phyloP scores from a whole-genome alignment of 2,888 invertebrate species.

The Clitarchus hookeri region DNA sequence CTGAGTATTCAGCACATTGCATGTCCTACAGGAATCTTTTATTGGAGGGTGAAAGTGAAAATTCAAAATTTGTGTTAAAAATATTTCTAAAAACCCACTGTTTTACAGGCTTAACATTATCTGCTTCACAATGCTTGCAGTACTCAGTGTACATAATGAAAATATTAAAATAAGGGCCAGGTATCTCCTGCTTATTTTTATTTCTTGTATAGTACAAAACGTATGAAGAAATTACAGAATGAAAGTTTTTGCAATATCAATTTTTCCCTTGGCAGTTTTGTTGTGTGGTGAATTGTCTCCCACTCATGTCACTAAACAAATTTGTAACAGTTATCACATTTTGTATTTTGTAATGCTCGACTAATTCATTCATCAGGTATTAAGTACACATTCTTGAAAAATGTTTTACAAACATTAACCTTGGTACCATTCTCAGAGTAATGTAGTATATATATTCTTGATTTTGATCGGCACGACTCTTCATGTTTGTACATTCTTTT shows the following conservation, averaged over 20 bases:
- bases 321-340: background rate
- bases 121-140: too few relatives aligned
- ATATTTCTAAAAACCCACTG: too few relatives aligned
- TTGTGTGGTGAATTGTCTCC: background rate
- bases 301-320: background rate
- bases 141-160: too few relatives aligned
- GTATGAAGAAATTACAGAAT: background rate
- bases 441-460: background rate
- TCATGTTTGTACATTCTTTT: background rate
- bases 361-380: background rate
- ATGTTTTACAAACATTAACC: background rate
- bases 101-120: too few relatives aligned
- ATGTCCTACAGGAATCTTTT: too few relatives aligned
- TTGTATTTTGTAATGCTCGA: background rate
- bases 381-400: background rate
- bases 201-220: background rate
- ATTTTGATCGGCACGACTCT: background rate
- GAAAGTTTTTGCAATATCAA: background rate
- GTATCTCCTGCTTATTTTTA: background rate
- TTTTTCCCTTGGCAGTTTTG: background rate
- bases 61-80: too few relatives aligned
- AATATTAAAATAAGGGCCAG: too few relatives aligned
- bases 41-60: too few relatives aligned
- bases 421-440: slow-evolving; percentile 4
- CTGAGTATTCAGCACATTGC: too few relatives aligned